Base-by-base conservation (phyloP, 2,888 invertebrate species). In the Drosophila histrio region DNA sequence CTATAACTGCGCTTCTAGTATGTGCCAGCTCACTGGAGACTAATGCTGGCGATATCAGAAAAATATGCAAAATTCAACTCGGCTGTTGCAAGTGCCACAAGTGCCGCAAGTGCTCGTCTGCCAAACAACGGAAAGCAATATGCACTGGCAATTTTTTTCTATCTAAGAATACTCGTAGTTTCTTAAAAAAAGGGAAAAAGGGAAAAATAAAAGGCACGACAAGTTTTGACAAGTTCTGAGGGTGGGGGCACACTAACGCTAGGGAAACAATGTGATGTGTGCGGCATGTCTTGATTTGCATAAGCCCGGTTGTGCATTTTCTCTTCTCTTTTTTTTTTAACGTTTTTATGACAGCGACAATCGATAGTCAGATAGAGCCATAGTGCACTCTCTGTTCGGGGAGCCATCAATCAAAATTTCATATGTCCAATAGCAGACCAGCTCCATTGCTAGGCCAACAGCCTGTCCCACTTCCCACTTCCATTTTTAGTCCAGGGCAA, bases 31-130 rank as follows among this genome's bases (percentile, higher is more conserved):
- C 82, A 76, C 85, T 87, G 71, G 87, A 78, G 82, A 83, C 81
- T 87, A 83, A 87, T 87, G 81, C 85, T 53, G 57, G 44, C 64
- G 68, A 72, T 84, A 83, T 87, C 87, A 68, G 52, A 64, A 86
- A 87, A 86, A 87, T 77, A 80, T 83, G 81, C 81, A 83, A 87
- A 83, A 83, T 87, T 84, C 84, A 81, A 84, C 87, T 86, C 60
- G 60, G 49, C 65, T 84, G 62, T 84, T 74, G 81, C 81, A 54
- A 69, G 66, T 59, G 58, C 69, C 57, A 53, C 70, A 60, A 63
- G 32, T 60, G 60, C 62, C 57, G 56, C 70, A 60, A 60, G 36
- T 60, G 62, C 49, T 47, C 56, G 72, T 60, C 58, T 69, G 59
- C 77, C 70, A 73, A 73, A 73, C 59, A 72, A 72, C 64, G 65